Base-by-base conservation (phyloP, 2,113 vertebrate species). In the Ammodytes marinus region DNA sequence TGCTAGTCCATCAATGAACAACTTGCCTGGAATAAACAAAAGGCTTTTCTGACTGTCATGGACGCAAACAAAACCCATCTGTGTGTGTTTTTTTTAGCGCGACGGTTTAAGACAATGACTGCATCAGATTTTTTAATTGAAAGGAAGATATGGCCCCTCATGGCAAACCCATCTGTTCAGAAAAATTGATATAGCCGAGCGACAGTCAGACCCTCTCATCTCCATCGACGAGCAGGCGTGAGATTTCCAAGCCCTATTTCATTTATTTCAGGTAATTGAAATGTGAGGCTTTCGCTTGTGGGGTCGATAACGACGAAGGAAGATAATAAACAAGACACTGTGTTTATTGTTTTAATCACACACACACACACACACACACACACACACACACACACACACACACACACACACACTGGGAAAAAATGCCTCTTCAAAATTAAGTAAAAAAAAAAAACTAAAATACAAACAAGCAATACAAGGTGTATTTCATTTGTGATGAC, bases 191-290 rank as follows among this genome's bases (percentile, higher is more conserved):
- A 86, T 92, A 27, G 27, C 79, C 88, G 83, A 88, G 86, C 79
- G 87, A 86, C 84, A 83, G 90, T 89, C 88, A 27, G 27, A 90
- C 85, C 89, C 90, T 93, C 91, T 89, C 85, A 90, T 86, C 89
- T 90, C 89, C 82, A 85, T 86, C 60, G 76, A 80, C 40, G 83
- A 88, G 79, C 83, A 88, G 69, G 89, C 86, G 86, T 87, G 90
- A 93, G 88, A 82, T 89, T 88, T 83, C 55, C 85, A 47, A 89
- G 71, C 83, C 84, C 85, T 81, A 82, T 92, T 88, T 88, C 76
- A 92, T 93, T 92, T 91, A 86, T 89, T 91, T 80, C 85, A 88
- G 74, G 75, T 92, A 92, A 93, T 91, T 92, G 92, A 91, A 91
- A 91, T 83, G 77, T 83, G 86, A 88, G 78, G 77, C 79, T 27